Conservation (phyloP, 2,888 invertebrate genomes). For the Epistrophe eligans region DNA sequence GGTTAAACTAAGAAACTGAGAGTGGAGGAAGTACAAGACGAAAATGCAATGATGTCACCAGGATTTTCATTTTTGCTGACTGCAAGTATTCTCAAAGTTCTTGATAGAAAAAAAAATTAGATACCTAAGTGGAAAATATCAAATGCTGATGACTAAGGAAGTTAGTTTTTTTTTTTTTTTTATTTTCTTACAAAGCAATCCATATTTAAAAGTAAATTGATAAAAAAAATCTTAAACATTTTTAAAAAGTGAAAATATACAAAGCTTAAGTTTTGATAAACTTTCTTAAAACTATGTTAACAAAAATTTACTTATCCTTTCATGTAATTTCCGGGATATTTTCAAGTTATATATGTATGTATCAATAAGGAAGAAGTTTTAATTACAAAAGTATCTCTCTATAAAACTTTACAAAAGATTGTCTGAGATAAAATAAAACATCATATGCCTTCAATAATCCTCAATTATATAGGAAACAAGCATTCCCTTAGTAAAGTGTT, state of each 20-base stretch:
- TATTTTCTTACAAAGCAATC: not conserved
- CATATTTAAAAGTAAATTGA: not conserved
- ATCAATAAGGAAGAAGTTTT: not conserved
- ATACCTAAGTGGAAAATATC: constrained; percentile 3
- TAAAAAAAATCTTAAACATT: not conserved
- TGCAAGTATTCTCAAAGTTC: constrained; percentile 38
- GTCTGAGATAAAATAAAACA: not conserved
- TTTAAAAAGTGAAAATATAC: not conserved
- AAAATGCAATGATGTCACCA: constrained; percentile 48
- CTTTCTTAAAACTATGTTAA: not conserved
- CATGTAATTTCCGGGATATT: not conserved
- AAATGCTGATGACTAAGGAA: not conserved
- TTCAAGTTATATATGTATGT: not conserved
- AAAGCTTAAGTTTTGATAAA: not conserved
- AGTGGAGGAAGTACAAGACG: constrained; percentile 19
- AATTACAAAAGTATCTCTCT: not conserved
- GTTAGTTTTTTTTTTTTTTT: not conserved
- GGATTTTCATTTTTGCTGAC: constrained; percentile 42
- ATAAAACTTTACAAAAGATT: not conserved
- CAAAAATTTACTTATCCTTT: no score
- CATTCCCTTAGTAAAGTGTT: not conserved
- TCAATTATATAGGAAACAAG: not conserved
- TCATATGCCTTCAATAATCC: not conserved
- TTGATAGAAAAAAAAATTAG: constrained; percentile 4
- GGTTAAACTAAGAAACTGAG: constrained; percentile 14